Conservation (phyloP, 2,113 vertebrate genomes). For the Sporophila hypoxantha region DNA sequence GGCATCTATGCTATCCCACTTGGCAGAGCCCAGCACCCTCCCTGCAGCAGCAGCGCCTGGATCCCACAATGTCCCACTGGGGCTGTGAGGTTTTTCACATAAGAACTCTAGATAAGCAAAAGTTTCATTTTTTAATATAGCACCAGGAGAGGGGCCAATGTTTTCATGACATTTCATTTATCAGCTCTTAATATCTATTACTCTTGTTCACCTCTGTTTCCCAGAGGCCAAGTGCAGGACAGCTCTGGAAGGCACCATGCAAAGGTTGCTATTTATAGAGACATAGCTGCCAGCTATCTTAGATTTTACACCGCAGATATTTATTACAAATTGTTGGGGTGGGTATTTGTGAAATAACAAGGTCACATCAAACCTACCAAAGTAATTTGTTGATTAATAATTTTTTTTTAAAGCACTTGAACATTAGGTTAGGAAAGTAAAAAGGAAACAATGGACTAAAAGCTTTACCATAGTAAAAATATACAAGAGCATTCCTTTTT, state of each 20-base stretch:
- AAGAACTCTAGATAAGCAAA: background rate
- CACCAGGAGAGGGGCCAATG: background rate
- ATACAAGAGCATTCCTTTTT: background rate
- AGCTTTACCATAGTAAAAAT: background rate
- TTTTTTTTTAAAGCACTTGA: background rate
- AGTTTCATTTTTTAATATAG: background rate
- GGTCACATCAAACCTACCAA: background rate
- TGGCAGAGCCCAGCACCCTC: background rate
- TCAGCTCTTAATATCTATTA: background rate
- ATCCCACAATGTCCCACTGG: accelerated
- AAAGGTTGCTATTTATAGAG: background rate
- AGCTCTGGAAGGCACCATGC: background rate
- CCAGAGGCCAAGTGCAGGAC: background rate
- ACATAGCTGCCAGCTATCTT: background rate
- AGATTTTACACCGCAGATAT: background rate
- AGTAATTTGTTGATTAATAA: background rate
- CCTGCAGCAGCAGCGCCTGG: background rate
- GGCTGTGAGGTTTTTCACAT: background rate
- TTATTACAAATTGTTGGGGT: background rate
- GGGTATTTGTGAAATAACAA: background rate
- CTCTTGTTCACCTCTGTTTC: background rate
- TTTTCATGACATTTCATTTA: background rate
- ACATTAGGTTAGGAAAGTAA: background rate
- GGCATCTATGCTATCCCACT: accelerated
- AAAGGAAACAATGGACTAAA: background rate